A percentile compares a stretch with the other conserved stretches of the same genome.
Evolutionary conservation across 2,113 vertebrate species (phyloP).

Genomic region (Sceloporus tristichus): DNA sequence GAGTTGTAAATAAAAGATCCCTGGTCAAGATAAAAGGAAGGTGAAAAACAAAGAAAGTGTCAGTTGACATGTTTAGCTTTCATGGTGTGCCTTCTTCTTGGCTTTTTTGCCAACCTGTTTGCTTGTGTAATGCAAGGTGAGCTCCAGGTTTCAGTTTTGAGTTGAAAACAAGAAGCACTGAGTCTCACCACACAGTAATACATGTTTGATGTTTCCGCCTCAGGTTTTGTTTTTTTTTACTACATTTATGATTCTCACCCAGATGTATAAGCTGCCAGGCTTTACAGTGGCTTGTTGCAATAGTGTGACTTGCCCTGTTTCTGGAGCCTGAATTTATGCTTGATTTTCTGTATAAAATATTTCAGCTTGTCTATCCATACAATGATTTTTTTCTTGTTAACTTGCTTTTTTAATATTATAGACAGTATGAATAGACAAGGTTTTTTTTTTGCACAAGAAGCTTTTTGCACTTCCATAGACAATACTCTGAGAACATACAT

Average conservation of each 20-base stretch:
- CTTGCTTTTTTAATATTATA: slow-evolving; percentile 39
- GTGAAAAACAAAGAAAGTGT: slow-evolving; percentile 2
- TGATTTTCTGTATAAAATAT: slow-evolving; percentile 54
- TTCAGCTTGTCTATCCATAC: slow-evolving; percentile 28
- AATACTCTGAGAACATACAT: neutral
- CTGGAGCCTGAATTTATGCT: slow-evolving; percentile 37
- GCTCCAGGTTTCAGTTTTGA: neutral
- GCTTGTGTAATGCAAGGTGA: neutral
- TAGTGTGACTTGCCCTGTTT: slow-evolving; percentile 19
- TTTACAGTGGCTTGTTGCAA: slow-evolving; percentile 43
- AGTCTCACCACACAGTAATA: neutral
- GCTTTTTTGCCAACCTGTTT: neutral
- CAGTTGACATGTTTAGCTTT: slow-evolving; percentile 8
- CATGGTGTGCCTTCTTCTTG: neutral
- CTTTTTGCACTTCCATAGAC: neutral
- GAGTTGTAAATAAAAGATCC: slow-evolving; percentile 22
- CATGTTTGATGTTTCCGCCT: neutral
- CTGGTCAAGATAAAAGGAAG: slow-evolving; percentile 2
- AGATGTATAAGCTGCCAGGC: slow-evolving; percentile 28
- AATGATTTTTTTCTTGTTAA: neutral
- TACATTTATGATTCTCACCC: neutral
- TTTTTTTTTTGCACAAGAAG: neutral
- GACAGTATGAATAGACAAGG: neutral
- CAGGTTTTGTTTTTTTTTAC: fast-evolving
- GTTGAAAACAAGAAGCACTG: neutral